phyloP scores from a whole-genome alignment of 2,888 invertebrate species.

The Plutella xylostella region DNA sequence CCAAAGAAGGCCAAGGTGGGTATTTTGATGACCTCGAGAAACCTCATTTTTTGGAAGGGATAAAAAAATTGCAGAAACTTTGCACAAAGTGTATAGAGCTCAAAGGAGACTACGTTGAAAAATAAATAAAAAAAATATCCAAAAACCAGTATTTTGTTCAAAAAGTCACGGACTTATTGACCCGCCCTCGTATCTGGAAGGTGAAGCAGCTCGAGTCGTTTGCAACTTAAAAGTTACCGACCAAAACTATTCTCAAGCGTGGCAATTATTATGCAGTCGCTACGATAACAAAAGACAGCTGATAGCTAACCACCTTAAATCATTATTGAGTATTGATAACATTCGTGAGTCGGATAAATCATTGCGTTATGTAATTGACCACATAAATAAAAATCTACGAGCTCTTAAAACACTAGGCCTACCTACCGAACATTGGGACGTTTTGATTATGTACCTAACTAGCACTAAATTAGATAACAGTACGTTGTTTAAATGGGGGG shows the following conservation, averaged over 20 bases:
- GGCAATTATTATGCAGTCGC: constrained; percentile 13
- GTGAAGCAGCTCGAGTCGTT: constrained; percentile 19
- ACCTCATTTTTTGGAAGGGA: too few relatives aligned
- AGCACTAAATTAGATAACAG: background rate
- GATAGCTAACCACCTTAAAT: constrained; percentile 17
- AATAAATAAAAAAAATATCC: too few relatives aligned
- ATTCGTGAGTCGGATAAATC: constrained; percentile 6
- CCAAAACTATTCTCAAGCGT: constrained; percentile 14
- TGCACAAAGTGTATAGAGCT: too few relatives aligned
- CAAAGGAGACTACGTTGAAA: too few relatives aligned
- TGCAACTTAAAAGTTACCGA: constrained; percentile 16
- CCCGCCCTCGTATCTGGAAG: constrained; percentile 18
- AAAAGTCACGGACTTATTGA: too few relatives aligned
- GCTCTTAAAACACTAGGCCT: constrained; percentile 17
- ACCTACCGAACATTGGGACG: constrained; percentile 17
- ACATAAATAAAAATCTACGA: constrained; percentile 19
- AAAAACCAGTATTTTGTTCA: too few relatives aligned
- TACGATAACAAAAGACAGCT: constrained; percentile 16
- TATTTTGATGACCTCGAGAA: too few relatives aligned
- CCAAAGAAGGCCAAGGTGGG: too few relatives aligned
- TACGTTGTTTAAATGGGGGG: constrained; percentile 9
- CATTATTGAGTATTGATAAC: background rate
- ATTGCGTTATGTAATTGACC: constrained; percentile 18
- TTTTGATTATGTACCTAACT: constrained; percentile 8
- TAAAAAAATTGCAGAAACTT: too few relatives aligned